Conservation (phyloP, 1,140 invertebrate genomes). For the Paracyclopina nana region DNA sequence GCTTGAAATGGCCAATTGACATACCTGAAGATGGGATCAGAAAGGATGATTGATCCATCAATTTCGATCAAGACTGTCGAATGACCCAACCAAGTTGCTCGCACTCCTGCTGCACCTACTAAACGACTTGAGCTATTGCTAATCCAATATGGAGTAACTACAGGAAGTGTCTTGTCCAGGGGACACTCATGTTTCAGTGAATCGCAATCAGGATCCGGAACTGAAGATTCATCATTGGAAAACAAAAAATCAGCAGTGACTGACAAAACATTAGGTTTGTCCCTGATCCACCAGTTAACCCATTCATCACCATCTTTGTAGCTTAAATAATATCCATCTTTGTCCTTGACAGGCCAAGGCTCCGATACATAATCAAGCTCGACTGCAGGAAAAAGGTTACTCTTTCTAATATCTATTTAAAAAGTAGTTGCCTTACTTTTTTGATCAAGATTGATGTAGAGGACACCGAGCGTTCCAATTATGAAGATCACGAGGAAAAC, state of each 20-base stretch:
- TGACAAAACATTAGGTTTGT: not conserved
- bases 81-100: constrained; percentile 30
- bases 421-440: too few species aligned
- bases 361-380: too few species aligned
- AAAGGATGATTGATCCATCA: constrained; percentile 27
- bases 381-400: too few species aligned
- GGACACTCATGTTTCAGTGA: not conserved
- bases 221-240: not conserved
- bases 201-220: not conserved
- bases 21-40: constrained; percentile 24
- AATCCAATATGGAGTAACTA: not conserved
- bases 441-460: too few species aligned
- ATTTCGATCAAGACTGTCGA: constrained; percentile 28
- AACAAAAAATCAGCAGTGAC: too few species aligned
- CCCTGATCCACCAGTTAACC: constrained; percentile 1
- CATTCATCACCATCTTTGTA: not conserved
- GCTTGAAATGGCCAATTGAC: too few species aligned
- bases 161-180: not conserved
- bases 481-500: too few species aligned
- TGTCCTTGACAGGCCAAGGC: not conserved
- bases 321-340: not conserved
- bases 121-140: not conserved
- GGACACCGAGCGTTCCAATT: too few species aligned
- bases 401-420: too few species aligned
- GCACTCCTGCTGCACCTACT: constrained; percentile 17